These are phyloP conservation scores for Puma concolor DNA, from an alignment of 2,113 vertebrate species.

Conservation along the genomic window DNA sequence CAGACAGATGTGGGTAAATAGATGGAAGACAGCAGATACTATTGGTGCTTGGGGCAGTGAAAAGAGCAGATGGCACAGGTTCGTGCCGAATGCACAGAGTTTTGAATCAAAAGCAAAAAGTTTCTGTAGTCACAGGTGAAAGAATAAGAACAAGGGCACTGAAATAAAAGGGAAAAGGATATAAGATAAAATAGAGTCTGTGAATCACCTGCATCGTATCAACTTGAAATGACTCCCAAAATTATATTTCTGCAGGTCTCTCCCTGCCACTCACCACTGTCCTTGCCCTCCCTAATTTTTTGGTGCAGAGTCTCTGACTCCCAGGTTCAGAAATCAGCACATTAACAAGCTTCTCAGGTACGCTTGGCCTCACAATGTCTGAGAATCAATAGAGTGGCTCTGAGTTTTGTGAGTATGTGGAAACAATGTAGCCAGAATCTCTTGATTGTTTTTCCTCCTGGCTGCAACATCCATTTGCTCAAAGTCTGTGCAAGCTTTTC, in stretches of 20 bases:
- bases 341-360: background rate
- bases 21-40: background rate
- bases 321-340: background rate
- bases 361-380: background rate
- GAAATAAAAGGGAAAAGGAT: background rate
- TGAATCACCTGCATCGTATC: background rate
- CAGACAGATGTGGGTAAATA: background rate
- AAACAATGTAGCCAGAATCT: background rate
- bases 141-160: background rate
- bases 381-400: background rate
- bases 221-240: background rate
- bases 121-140: background rate
- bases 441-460: background rate
- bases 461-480: background rate
- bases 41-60: background rate
- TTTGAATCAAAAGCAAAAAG: background rate
- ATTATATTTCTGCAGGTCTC: background rate
- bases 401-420: background rate
- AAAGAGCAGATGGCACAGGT: background rate
- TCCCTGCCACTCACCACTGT: background rate
- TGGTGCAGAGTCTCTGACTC: background rate
- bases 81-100: background rate
- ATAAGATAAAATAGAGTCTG: background rate
- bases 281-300: background rate
- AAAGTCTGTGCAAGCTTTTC: background rate